Percentiles rank a stretch among this genome's conserved stretches.
phyloP scores from a whole-genome alignment of 2,888 invertebrate genomes.

The Sarcophaga rosellei region DNA sequence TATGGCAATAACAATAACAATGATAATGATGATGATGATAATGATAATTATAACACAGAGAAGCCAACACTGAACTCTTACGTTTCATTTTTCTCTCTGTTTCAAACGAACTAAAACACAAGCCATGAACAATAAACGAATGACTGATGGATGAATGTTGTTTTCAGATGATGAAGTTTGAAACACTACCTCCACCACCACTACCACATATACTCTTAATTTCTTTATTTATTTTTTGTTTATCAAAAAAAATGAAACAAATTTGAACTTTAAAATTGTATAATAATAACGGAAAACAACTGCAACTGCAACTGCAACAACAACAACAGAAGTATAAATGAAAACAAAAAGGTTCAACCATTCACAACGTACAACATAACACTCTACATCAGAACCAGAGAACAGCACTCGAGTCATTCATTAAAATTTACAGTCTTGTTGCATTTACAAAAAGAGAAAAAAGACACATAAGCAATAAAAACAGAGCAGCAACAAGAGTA shows the following conservation, averaged over 20 bases:
- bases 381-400: too few species aligned
- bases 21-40: not conserved
- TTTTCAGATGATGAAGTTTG: not conserved
- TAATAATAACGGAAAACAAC: slow-evolving; percentile 33
- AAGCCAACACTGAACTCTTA: slow-evolving; percentile 5
- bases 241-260: slow-evolving; percentile 31
- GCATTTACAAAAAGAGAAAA: too few species aligned
- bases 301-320: not conserved
- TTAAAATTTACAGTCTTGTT: too few species aligned
- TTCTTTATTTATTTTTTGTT: not conserved
- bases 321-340: slow-evolving; percentile 1
- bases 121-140: not conserved
- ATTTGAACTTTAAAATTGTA: slow-evolving; percentile 57
- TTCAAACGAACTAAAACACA: not conserved
- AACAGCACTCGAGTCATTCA: too few species aligned
- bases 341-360: slow-evolving; percentile 36
- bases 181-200: too few species aligned
- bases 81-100: too few species aligned
- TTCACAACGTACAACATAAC: too few species aligned
- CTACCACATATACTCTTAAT: not conserved
- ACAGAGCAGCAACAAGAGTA: too few species aligned
- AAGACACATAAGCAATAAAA: too few species aligned
- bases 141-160: not conserved
- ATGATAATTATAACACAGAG: not conserved
- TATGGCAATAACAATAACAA: not conserved